phyloP scores from a whole-genome alignment of 2,888 invertebrate genomes.

The Heteromurus nitidus region DNA sequence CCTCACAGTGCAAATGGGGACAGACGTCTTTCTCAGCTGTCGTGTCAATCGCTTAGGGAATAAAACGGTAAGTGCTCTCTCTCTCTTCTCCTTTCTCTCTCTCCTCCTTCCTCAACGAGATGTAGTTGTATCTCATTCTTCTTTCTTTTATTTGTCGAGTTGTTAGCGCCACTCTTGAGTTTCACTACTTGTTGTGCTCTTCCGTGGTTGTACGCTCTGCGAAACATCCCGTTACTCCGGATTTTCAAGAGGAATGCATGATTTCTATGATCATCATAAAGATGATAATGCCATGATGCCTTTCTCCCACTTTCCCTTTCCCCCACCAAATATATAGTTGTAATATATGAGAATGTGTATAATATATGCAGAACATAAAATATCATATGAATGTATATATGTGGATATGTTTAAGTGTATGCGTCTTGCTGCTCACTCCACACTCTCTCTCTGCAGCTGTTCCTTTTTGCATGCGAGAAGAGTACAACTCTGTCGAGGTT shows the following conservation, averaged over 20 bases:
- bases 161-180: neutral
- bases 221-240: conserved; percentile 7
- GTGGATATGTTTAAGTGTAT: too few relatives aligned
- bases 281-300: conserved; percentile 33
- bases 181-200: conserved; percentile 19
- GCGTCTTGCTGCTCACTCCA: too few relatives aligned
- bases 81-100: conserved; percentile 17
- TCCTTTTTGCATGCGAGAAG: too few relatives aligned
- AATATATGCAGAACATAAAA: too few relatives aligned
- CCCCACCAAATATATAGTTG: neutral
- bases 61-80: conserved; percentile 70
- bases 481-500: too few relatives aligned
- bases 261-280: conserved; percentile 21
- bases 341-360: too few relatives aligned
- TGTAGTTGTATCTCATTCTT: neutral
- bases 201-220: neutral
- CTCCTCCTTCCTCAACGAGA: neutral
- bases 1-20: conserved; percentile 73
- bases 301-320: conserved; percentile 1
- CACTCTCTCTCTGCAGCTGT: too few relatives aligned
- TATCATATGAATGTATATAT: too few relatives aligned
- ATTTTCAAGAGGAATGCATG: conserved; percentile 23
- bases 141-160: neutral
- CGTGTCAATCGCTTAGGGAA: conserved; percentile 73
- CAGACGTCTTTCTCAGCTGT: conserved; percentile 73